phyloP scores from a whole-genome alignment of 92 coral and sea anemone genomes.

The Diadumene lineata region DNA sequence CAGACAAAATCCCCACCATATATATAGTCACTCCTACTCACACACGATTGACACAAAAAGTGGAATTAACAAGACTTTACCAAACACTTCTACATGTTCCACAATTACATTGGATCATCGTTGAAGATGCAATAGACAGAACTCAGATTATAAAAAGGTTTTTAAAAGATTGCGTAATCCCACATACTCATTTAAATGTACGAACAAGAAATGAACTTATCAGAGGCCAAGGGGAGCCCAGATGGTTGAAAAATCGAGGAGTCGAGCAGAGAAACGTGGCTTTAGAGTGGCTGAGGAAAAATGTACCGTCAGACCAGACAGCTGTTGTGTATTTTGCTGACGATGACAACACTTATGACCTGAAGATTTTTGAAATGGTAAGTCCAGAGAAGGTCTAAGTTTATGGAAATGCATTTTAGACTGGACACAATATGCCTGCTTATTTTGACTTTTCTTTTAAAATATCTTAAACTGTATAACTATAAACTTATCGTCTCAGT shows the following conservation, averaged over 20 bases:
- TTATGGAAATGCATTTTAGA: no score
- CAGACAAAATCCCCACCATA: conserved; percentile 57
- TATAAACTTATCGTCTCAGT: no score
- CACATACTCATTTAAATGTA: conserved; percentile 73
- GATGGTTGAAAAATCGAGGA: conserved; percentile 95
- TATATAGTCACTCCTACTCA: conserved; percentile 89
- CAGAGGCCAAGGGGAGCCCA: conserved; percentile 70
- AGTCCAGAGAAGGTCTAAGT: conserved; percentile 13
- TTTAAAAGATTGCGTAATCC: conserved; percentile 60
- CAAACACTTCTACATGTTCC: conserved; percentile 88
- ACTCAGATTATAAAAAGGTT: conserved; percentile 63
- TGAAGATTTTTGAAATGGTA: conserved; percentile 92
- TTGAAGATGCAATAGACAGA: conserved; percentile 75
- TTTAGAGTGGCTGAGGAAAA: conserved; percentile 71
- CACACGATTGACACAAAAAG: conserved; percentile 82
- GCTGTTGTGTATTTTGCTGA: conserved; percentile 97
- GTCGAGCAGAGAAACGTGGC: conserved; percentile 94
- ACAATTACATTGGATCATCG: conserved; percentile 87
- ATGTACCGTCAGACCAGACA: conserved; percentile 32
- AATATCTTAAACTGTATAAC: no score
- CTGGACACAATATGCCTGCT: no score
- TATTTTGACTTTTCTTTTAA: no score
- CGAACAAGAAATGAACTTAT: conserved; percentile 65
- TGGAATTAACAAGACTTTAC: conserved; percentile 90
- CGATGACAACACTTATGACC: conserved; percentile 95